Evolutionary conservation across 2,113 vertebrate species (phyloP), one percentile per base, ranked within the genome.

Genomic region (Rana temporaria): DNA sequence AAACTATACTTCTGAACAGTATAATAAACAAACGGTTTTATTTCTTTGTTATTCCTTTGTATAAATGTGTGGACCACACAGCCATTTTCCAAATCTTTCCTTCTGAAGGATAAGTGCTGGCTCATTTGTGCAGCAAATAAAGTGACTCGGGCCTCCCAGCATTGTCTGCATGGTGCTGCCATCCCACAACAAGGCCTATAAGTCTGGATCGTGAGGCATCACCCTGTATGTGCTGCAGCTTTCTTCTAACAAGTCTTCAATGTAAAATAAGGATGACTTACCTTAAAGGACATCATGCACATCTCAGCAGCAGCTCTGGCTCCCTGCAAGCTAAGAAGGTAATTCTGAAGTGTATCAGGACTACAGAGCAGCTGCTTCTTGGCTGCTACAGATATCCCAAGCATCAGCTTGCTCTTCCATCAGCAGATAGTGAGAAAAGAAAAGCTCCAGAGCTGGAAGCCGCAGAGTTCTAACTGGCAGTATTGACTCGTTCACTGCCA

Each of bases 201-300:
- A 59, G 18, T 19, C 71, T 34, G 17, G 56, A 74, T 12, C 38
- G n/a, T 75, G 71, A 9, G 69, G 69, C 48, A 17, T 71, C 55
- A 24, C 72, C n/a, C 59, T 42, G 20, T 22, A 59, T 34, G 38
- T 24, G n/a, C 72, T 42, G 42, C 42, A 48, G 42, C 12, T 12
- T 8, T 12, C 8, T 48, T 32, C 19, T 73, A 62, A 42, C 32
- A 75, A 60, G 26, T 42, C 11, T 11, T 55, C 4, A 34, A 63
- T 72, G 16, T 20, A 72, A 8, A 24, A 59, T 60, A 56, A 26
- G 32, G 55, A 26, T 42, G 53, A 69, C 88, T 89, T 85, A 91
- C 91, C 91, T 91, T 92, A 87, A 90, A 92, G 82, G 91, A 92
- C 91, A 92, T 92, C 82, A 2, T 87, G 88, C 86, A 86, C 86